phyloP scores from a whole-genome alignment of 1,140 invertebrate species.

The Halyomorpha halys region DNA sequence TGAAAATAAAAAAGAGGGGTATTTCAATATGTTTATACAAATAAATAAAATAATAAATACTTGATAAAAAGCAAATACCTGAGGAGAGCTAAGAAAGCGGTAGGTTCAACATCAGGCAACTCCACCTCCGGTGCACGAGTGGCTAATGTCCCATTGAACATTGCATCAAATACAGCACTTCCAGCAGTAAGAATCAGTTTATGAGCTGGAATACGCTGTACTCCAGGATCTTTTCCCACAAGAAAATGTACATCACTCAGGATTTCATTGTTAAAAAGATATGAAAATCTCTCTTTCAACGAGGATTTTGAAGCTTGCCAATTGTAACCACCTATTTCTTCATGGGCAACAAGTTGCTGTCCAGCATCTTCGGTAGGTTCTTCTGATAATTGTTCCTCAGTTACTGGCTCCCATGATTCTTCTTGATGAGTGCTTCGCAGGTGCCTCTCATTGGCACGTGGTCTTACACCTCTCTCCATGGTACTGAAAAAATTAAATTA shows the following conservation, averaged over 20 bases:
- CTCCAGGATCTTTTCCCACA: conserved; percentile 58
- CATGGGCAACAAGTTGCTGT: neutral
- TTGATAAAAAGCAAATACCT: conserved; percentile 34
- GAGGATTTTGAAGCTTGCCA: conserved; percentile 6
- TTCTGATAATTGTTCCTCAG: neutral
- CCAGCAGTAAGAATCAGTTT: conserved; percentile 74
- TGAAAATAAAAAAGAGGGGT: too few species aligned
- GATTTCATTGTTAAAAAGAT: conserved; percentile 71
- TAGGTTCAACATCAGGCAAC: conserved; percentile 73
- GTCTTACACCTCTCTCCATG: neutral
- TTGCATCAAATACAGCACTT: conserved; percentile 76
- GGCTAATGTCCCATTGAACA: conserved; percentile 69
- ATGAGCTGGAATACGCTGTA: conserved; percentile 68
- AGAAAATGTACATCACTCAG: conserved; percentile 70
- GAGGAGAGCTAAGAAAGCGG: conserved; percentile 58
- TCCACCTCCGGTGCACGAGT: conserved; percentile 61
- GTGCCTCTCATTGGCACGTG: neutral
- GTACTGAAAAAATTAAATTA: too few species aligned
- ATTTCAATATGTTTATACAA: too few species aligned
- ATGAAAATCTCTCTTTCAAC: conserved; percentile 53
- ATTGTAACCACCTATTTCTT: neutral
- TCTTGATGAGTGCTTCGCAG: neutral
- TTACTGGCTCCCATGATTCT: neutral
- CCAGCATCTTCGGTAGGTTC: neutral
- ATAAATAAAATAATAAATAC: too few species aligned